Percentiles rank a stretch among this genome's conserved stretches.
These are phyloP conservation scores for Magallana gigas DNA, from an alignment of 1,140 invertebrate genomes.

Conservation along the genomic window DNA sequence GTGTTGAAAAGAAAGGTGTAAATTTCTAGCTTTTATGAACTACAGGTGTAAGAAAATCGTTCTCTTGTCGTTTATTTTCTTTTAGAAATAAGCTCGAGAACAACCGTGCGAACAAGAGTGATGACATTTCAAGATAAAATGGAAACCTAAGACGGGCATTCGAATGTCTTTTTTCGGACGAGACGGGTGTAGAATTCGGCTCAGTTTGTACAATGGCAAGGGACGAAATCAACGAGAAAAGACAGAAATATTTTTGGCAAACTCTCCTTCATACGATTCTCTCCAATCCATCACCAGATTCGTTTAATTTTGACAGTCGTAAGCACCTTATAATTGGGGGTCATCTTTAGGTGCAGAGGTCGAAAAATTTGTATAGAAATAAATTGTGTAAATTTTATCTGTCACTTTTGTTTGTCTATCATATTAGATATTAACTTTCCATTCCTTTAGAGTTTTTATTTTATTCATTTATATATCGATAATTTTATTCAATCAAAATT, in stretches of 20 bases:
- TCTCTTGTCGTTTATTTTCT: slow-evolving; percentile 20
- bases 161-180: background rate
- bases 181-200: background rate
- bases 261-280: background rate
- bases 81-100: slow-evolving; percentile 33
- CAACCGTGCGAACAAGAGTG: slow-evolving; percentile 17
- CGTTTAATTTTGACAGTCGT: background rate
- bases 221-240: slow-evolving; percentile 10
- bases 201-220: background rate
- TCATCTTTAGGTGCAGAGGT: background rate
- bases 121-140: slow-evolving; percentile 38
- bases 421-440: background rate
- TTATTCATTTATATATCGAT: background rate
- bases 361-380: background rate
- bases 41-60: slow-evolving; percentile 22
- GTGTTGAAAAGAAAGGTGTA: slow-evolving; percentile 32
- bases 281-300: background rate
- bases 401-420: background rate
- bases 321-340: slow-evolving; percentile 14
- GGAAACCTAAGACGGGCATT: slow-evolving; percentile 4
- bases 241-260: background rate
- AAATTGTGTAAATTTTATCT: background rate
- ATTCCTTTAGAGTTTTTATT: background rate
- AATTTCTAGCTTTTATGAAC: slow-evolving; percentile 28
- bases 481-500: background rate